These are phyloP conservation scores for Macropus fuliginosus DNA, from an alignment of 2,797 vertebrate species.

Conservation along the genomic window DNA sequence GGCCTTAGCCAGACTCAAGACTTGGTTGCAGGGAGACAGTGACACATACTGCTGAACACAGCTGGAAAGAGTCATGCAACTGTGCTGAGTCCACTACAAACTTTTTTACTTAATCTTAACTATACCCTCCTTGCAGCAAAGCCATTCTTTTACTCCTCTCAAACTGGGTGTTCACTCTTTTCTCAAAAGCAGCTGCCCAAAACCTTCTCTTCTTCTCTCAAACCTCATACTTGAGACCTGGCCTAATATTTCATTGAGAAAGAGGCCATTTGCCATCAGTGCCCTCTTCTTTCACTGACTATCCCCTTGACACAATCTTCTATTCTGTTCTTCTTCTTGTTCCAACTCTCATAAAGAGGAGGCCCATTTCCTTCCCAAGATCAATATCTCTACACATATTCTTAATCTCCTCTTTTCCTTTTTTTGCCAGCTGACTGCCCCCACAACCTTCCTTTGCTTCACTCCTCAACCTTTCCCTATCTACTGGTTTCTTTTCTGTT, in stretches of 20 bases:
- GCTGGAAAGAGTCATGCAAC: neutral
- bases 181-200: neutral
- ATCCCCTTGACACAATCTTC: neutral
- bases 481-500: neutral
- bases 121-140: neutral
- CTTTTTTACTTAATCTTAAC: neutral
- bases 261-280: neutral
- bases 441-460: neutral
- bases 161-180: neutral
- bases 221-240: neutral
- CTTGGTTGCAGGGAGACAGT: neutral
- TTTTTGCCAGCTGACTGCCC: neutral
- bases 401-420: neutral
- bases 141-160: neutral
- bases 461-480: neutral
- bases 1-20: neutral
- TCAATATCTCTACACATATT: neutral
- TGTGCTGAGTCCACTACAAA: neutral
- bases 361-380: neutral
- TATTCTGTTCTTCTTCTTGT: neutral
- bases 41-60: neutral
- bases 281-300: neutral
- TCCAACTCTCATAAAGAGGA: neutral
- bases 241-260: neutral
- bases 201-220: neutral